phyloP scores from a whole-genome alignment of 2,113 vertebrate species.

The Neomonachus schauinslandi region DNA sequence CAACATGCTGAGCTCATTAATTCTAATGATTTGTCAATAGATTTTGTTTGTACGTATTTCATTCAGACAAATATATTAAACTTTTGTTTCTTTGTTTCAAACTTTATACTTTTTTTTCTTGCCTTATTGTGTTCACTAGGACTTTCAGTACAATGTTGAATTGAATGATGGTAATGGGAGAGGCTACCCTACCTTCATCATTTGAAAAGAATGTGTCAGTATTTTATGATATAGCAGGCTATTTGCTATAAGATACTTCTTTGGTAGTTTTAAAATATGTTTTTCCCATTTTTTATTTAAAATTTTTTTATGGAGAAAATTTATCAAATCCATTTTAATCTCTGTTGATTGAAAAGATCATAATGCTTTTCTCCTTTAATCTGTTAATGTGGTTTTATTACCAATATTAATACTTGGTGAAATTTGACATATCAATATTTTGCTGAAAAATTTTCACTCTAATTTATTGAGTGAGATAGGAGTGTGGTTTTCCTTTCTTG shows the following conservation, averaged over 20 bases:
- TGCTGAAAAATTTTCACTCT: neutral
- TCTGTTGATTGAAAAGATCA: neutral
- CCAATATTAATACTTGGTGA: neutral
- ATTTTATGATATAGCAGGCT: neutral
- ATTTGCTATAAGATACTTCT: neutral
- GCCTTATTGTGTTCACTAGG: neutral
- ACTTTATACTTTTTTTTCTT: neutral
- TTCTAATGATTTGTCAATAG: neutral
- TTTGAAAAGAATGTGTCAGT: neutral
- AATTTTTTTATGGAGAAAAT: neutral
- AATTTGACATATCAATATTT: neutral
- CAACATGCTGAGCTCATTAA: neutral
- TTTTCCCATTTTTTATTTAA: neutral
- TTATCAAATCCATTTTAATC: neutral
- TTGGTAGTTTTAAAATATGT: neutral
- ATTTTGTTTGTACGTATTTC: neutral
- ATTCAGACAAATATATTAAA: neutral
- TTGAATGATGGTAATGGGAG: neutral
- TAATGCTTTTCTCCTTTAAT: neutral
- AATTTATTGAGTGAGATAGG: neutral
- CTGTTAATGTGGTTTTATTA: neutral
- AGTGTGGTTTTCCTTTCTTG: neutral
- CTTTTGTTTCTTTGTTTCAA: neutral
- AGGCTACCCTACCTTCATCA: neutral
- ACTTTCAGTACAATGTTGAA: neutral